Evolutionary conservation across 2,113 vertebrate species (phyloP).

Genomic region (Esox niger): DNA sequence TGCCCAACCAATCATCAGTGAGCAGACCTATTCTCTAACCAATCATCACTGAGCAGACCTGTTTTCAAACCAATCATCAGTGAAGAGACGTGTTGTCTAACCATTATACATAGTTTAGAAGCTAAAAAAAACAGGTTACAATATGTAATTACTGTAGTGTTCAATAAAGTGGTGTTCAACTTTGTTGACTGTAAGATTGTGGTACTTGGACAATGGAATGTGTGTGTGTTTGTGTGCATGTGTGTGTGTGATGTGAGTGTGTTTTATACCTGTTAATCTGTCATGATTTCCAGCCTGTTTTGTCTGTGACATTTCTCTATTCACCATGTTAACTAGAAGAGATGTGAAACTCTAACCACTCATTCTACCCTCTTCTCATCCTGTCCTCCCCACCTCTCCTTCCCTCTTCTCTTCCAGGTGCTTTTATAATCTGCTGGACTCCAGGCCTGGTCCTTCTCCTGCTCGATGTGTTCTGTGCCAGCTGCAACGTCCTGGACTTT

Average conservation of each 20-base stretch:
- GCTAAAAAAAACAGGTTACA: too few relatives aligned
- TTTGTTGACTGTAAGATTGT: not conserved
- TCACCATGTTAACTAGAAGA: too few relatives aligned
- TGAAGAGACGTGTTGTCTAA: not conserved
- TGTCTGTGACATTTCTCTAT: not conserved
- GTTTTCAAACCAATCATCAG: not conserved
- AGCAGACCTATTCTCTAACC: not conserved
- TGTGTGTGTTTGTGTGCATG: not conserved
- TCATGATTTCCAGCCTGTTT: not conserved
- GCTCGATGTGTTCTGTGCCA: constrained; percentile 90
- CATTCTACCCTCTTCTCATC: not conserved
- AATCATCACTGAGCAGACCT: too few relatives aligned
- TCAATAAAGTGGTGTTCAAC: too few relatives aligned
- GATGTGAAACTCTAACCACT: too few relatives aligned
- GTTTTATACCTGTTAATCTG: not conserved
- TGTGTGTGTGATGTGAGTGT: too few relatives aligned
- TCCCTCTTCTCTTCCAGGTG: constrained; percentile 70
- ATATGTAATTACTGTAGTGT: too few relatives aligned
- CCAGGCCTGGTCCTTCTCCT: constrained; percentile 93
- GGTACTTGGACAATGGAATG: not conserved
- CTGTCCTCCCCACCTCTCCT: not conserved
- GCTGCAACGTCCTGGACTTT: constrained; percentile 86
- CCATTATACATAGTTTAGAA: too few relatives aligned
- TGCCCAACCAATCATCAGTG: not conserved
- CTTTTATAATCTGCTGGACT: constrained; percentile 98